Conservation (phyloP, 2,797 vertebrate genomes). For the Numenius phaeopus region DNA sequence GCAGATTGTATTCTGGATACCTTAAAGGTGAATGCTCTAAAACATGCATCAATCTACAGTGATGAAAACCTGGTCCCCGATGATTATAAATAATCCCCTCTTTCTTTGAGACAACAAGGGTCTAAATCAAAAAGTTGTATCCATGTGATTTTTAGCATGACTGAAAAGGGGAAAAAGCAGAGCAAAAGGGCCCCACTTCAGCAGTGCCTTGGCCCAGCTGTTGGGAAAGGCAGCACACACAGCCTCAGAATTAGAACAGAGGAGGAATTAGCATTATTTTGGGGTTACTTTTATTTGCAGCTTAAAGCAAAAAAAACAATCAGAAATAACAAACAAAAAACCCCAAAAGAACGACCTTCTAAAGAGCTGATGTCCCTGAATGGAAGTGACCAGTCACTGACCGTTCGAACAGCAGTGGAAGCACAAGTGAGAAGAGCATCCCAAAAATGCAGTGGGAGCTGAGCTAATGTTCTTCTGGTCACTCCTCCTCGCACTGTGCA, state of each 20-base stretch:
- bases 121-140: constrained; percentile 64
- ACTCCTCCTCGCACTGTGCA: rapidly evolving
- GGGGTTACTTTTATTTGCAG: background rate
- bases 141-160: constrained; percentile 51
- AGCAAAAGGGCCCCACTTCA: background rate
- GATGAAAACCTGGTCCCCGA: constrained; percentile 53
- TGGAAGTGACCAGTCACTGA: background rate
- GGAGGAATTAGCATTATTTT: background rate
- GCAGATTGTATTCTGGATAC: constrained; percentile 77
- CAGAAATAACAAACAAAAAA: background rate
- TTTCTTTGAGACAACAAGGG: constrained; percentile 61
- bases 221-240: background rate
- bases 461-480: background rate
- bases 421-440: background rate
- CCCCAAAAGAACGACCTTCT: background rate
- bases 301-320: background rate
- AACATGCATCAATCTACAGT: constrained; percentile 58
- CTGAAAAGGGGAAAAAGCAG: background rate
- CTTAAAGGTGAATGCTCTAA: constrained; percentile 80
- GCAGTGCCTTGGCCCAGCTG: background rate
- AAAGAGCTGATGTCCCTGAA: background rate
- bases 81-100: constrained; percentile 69
- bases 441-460: background rate
- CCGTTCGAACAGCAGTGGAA: background rate
- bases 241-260: background rate